These are phyloP conservation scores for Lepidurus couesii DNA, from an alignment of 1,140 invertebrate genomes.

Conservation along the genomic window DNA sequence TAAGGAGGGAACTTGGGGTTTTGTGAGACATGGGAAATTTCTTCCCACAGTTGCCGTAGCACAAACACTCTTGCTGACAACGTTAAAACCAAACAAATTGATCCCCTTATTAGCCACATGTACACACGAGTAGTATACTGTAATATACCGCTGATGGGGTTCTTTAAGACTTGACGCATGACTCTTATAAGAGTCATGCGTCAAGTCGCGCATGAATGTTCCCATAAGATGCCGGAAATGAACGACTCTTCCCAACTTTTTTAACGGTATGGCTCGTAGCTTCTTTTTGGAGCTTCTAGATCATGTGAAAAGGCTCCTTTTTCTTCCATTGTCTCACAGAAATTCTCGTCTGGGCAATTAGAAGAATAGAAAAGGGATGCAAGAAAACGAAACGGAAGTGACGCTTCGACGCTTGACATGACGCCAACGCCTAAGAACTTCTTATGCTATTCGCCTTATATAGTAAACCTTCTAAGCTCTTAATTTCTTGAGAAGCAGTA, in stretches of 20 bases:
- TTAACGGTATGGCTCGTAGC: neutral
- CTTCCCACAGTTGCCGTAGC: neutral
- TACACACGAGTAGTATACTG: no score
- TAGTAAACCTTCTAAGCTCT: no score
- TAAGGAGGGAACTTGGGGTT: neutral
- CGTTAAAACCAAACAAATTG: neutral
- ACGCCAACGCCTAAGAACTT: neutral
- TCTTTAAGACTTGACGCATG: no score
- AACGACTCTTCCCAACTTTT: no score
- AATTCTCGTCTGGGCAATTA: conserved; percentile 4
- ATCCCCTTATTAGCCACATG: no score
- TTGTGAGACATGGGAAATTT: conserved; percentile 8
- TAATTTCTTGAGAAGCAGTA: no score
- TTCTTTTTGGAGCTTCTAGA: neutral
- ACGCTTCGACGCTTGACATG: neutral
- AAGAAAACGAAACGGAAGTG: conserved; percentile 2
- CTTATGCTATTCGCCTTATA: no score
- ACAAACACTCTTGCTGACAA: neutral
- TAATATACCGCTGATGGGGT: no score
- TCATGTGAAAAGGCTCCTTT: neutral
- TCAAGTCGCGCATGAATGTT: no score
- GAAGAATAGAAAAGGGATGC: neutral
- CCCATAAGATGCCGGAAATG: no score
- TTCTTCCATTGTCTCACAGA: neutral
- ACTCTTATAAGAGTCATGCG: no score